These are phyloP conservation scores for Pleuronectes platessa DNA, from an alignment of 2,113 vertebrate genomes.

Conservation along the genomic window DNA sequence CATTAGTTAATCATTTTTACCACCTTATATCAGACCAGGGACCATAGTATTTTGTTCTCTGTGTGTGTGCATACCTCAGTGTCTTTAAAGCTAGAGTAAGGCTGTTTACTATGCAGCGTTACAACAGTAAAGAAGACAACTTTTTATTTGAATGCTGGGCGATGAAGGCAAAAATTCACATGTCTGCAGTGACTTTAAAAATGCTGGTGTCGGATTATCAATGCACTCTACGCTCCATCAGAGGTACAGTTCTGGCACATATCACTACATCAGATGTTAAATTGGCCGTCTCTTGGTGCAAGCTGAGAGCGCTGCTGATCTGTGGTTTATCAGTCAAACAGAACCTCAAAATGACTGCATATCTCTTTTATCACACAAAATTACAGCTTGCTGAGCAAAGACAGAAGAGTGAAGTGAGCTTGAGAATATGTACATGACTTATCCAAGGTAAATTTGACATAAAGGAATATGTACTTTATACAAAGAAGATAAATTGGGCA, in stretches of 20 bases:
- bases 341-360: constrained; percentile 43
- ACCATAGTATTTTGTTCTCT: too few relatives aligned
- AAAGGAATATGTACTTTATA: constrained; percentile 12
- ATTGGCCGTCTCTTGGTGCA: constrained; percentile 37
- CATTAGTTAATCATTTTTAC: background rate
- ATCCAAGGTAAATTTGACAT: background rate
- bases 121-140: constrained; percentile 4
- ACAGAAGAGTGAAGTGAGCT: background rate
- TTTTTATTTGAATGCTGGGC: constrained; percentile 24
- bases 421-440: constrained; percentile 6
- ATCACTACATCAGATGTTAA: constrained; percentile 55
- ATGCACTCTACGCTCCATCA: constrained; percentile 31
- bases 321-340: constrained; percentile 45
- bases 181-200: constrained; percentile 45
- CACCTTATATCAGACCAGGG: background rate
- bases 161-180: constrained; percentile 18
- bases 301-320: background rate
- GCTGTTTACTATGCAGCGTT: background rate
- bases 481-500: constrained; percentile 11
- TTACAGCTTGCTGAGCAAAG: constrained; percentile 5
- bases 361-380: constrained; percentile 32
- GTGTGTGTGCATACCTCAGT: background rate
- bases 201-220: constrained; percentile 37
- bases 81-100: background rate
- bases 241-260: constrained; percentile 29